Conservation (phyloP, 1,140 invertebrate species). For the Drosophila bipectinata region DNA sequence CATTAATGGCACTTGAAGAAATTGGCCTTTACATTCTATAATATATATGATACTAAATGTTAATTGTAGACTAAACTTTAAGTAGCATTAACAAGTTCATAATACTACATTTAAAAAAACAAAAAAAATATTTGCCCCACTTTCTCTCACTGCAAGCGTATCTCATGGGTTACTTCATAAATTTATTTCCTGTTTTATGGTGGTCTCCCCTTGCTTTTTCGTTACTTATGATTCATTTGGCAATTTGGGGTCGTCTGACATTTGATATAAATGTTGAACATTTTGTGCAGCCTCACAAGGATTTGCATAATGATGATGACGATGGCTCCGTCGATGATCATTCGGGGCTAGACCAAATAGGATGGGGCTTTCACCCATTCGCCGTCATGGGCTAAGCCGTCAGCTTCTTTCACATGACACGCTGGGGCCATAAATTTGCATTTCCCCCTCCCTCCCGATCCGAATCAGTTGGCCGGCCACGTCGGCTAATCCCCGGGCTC, state of each 20-base stretch:
- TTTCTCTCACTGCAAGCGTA: constrained; percentile 21
- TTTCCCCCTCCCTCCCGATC: constrained; percentile 14
- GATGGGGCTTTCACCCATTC: constrained; percentile 16
- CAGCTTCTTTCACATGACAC: constrained; percentile 64
- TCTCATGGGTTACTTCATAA: constrained; percentile 61
- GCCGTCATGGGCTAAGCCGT: constrained; percentile 33
- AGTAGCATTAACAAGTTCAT: too few species aligned
- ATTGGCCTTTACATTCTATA: background rate
- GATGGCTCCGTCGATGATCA: constrained; percentile 31
- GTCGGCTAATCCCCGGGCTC: constrained; percentile 33
- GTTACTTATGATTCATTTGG: constrained; percentile 77
- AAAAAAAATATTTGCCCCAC: too few species aligned
- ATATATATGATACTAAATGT: background rate
- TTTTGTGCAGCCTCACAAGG: constrained; percentile 47
- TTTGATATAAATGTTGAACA: constrained; percentile 74
- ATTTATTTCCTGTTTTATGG: constrained; percentile 77
- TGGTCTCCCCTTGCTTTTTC: constrained; percentile 50
- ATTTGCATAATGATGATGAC: constrained; percentile 67
- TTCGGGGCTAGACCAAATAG: constrained; percentile 29
- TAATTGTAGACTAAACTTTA: too few species aligned
- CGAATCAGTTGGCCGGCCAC: constrained; percentile 19
- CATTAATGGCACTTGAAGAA: background rate
- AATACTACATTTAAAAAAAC: too few species aligned
- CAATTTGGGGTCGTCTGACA: constrained; percentile 73
- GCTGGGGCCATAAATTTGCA: constrained; percentile 58